Percentiles rank a stretch among this genome's conserved stretches.
phyloP scores from a whole-genome alignment of 2,113 vertebrate species.

The Myotis yumanensis region DNA sequence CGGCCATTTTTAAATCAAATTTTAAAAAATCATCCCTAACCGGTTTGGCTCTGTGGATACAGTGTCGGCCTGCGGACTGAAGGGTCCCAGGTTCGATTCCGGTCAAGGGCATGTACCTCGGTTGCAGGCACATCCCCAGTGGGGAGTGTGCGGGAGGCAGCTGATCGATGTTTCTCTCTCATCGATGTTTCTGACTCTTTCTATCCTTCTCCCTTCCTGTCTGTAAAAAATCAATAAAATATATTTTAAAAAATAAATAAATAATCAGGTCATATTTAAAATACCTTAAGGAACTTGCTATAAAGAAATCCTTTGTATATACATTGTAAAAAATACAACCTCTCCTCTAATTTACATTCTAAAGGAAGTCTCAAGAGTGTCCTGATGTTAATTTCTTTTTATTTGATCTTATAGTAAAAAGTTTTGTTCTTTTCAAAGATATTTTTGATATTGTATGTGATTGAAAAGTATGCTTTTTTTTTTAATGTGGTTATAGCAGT shows the following conservation, averaged over 20 bases:
- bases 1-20: slow-evolving; percentile 29
- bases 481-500: slow-evolving; percentile 68
- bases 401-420: slow-evolving; percentile 39
- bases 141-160: no score
- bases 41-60: no score
- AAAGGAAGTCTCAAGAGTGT: slow-evolving; percentile 18
- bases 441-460: slow-evolving; percentile 54
- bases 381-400: slow-evolving; percentile 39
- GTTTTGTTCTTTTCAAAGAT: background rate
- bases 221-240: no score
- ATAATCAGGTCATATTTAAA: no score
- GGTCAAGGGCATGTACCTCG: no score
- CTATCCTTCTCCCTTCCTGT: no score
- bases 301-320: slow-evolving; percentile 9
- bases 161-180: no score
- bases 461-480: slow-evolving; percentile 63
- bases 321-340: slow-evolving; percentile 22
- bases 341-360: slow-evolving; percentile 33
- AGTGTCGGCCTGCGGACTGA: no score
- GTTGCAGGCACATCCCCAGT: no score
- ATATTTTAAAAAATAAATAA: no score
- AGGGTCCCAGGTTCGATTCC: no score
- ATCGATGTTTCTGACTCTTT: no score
- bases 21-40: background rate
- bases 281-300: background rate